A percentile compares a stretch with the other conserved stretches of the same genome.
phyloP scores from a whole-genome alignment of 2,888 invertebrate genomes.

The Nomada flava region DNA sequence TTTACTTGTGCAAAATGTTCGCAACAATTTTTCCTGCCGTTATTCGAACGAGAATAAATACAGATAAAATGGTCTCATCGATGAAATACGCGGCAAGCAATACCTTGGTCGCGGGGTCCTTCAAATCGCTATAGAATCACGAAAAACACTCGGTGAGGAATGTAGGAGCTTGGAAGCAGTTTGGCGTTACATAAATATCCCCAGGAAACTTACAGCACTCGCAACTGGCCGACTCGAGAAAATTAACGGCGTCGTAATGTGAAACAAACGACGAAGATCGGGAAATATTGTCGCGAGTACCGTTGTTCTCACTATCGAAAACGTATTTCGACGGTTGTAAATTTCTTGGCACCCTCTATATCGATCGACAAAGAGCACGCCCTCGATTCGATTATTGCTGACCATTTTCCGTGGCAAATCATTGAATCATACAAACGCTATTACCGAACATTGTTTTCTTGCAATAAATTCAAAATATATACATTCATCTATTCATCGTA shows the following conservation, averaged over 20 bases:
- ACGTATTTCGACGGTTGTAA: slow-evolving; percentile 49
- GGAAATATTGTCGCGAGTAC: slow-evolving; percentile 32
- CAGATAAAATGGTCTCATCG: neutral
- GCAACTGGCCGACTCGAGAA: slow-evolving; percentile 16
- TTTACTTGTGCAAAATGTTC: neutral
- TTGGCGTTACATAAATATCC: slow-evolving; percentile 47
- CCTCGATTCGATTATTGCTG: slow-evolving; percentile 16
- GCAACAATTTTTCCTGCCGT: neutral
- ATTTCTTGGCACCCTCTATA: slow-evolving; percentile 3
- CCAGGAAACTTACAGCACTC: slow-evolving; percentile 23
- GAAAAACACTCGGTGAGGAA: slow-evolving; percentile 35
- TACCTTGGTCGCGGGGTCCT: neutral
- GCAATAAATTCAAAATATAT: neutral
- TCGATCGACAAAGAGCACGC: slow-evolving; percentile 26
- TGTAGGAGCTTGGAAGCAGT: slow-evolving; percentile 29
- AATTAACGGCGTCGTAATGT: slow-evolving; percentile 58
- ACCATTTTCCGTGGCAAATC: slow-evolving; percentile 14
- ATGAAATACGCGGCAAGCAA: slow-evolving; percentile 13
- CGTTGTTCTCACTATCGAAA: slow-evolving; percentile 50
- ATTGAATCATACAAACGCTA: slow-evolving; percentile 12
- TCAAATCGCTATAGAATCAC: slow-evolving; percentile 6
- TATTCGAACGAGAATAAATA: neutral
- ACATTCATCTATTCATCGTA: neutral
- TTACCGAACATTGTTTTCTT: neutral
- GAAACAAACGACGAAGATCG: slow-evolving; percentile 49